Percentiles rank a stretch among this genome's conserved stretches.
These are phyloP conservation scores for Narcine bancroftii DNA, from an alignment of 2,113 vertebrate species.

Conservation along the genomic window DNA sequence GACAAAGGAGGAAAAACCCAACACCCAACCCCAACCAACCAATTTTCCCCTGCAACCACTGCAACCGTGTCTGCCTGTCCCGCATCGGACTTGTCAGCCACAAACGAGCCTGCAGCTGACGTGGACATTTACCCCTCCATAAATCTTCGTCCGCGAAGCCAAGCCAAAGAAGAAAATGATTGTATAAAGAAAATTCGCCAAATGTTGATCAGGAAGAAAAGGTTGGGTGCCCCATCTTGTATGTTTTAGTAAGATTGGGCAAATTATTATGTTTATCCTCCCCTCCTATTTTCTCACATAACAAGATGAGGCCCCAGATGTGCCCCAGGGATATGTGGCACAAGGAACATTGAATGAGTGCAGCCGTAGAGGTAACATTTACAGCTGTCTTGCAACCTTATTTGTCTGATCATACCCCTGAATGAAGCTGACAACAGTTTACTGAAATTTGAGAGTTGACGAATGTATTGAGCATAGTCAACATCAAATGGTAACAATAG, in stretches of 20 bases:
- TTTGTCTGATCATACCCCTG: conserved; percentile 33
- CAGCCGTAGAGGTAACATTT: background rate
- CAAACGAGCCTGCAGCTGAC: no score
- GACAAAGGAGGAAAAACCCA: no score
- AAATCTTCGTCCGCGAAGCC: no score
- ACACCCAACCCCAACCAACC: no score
- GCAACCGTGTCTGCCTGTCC: no score
- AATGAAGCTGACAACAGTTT: conserved; percentile 20
- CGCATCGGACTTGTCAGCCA: no score
- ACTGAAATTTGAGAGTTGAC: background rate
- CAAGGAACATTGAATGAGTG: background rate
- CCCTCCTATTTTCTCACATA: no score
- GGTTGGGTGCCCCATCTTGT: background rate
- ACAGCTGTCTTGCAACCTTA: conserved; percentile 4
- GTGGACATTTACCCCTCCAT: no score
- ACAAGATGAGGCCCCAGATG: background rate
- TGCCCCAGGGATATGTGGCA: background rate
- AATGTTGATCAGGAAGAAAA: background rate
- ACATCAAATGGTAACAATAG: conserved; percentile 13
- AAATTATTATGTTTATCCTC: background rate
- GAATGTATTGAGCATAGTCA: background rate
- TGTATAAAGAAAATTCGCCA: background rate
- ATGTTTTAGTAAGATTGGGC: no score
- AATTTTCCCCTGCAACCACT: no score
- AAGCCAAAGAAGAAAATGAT: no score